A percentile compares a stretch with the other conserved stretches of the same genome.
Conservation (phyloP, 37 sponge, comb jelly and placozoan species). For the Eunapius fragilis region DNA sequence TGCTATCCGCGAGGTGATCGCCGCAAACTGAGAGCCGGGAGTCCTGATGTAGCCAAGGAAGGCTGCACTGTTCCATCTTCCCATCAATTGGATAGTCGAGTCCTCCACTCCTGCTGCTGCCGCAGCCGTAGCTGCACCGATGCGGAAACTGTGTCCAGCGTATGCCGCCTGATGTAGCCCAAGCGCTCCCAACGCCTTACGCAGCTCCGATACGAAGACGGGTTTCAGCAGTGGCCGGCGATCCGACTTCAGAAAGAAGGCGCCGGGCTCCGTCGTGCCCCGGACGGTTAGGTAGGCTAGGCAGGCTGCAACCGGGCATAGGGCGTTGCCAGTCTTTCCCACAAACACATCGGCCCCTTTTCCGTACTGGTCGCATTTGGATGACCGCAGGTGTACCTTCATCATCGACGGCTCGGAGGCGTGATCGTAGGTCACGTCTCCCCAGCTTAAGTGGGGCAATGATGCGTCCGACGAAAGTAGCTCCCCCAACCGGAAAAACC, state of each 20-base stretch:
- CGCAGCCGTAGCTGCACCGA: conserved; percentile 1
- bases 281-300: conserved; percentile 13
- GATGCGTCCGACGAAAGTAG: conserved; percentile 7
- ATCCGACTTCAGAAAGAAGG: conserved; percentile 11
- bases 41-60: neutral
- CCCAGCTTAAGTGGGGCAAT: conserved; percentile 25
- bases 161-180: neutral
- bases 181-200: conserved; percentile 2
- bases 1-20: neutral
- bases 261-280: neutral
- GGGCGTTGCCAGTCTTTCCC: conserved; percentile 1
- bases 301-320: conserved; percentile 38
- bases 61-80: conserved; percentile 12
- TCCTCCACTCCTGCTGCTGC: neutral
- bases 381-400: conserved; percentile 13
- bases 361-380: conserved; percentile 48
- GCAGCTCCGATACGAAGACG: neutral
- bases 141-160: conserved; percentile 5
- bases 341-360: conserved; percentile 43
- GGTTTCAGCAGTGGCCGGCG: neutral
- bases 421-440: conserved; percentile 28
- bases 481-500: conserved; percentile 44
- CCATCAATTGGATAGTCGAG: conserved; percentile 3
- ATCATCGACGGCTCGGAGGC: conserved; percentile 4
- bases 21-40: neutral